Base-by-base conservation (phyloP, 1,140 invertebrate species). In the Orchesella cincta region DNA sequence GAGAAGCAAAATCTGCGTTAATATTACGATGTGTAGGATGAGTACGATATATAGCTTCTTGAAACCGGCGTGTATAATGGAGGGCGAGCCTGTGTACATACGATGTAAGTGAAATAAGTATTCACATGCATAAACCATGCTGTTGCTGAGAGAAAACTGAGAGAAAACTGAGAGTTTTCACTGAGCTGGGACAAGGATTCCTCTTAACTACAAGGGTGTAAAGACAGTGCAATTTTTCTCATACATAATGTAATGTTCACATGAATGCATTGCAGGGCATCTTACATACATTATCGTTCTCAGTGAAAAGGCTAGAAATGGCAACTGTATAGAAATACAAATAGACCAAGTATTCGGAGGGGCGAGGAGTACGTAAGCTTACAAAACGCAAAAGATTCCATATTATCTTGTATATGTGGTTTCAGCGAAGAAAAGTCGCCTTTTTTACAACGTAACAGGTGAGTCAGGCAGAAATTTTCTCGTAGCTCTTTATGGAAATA, bases 241-340 rank as follows among this genome's bases (percentile, higher is more conserved):
- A 57, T 57, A 57, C 52, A 57, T 57, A n/a, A 57, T 57, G 52
- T 57, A 57, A 57, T 57, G 52, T 57, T 57, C 52, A 57, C 52
- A 57, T 57, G 52, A 57, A 57, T 57, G 52, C 52, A 23, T 57
- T 57, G 52, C 14, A 57, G 8, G 52, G 52, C 8, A 57, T 14
- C 5, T n/a, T n/a, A n/a, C n/a, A n/a, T n/a, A n/a, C 23, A 57
- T 57, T n/a, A 57, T 57, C 52, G 52, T 46, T 46, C 39, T n/a
- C n/a, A n/a, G n/a, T n/a, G n/a, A n/a, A n/a, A n/a, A n/a, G n/a
- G n/a, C n/a, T n/a, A n/a, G n/a, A n/a, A n/a, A n/a, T n/a, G n/a
- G n/a, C n/a, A n/a, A n/a, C n/a, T n/a, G n/a, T n/a, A n/a, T n/a
- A n/a, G n/a, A n/a, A n/a, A n/a, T n/a, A n/a, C n/a, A n/a, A n/a